Percentiles rank a stretch among this genome's conserved stretches.
phyloP scores from a whole-genome alignment of 2,113 vertebrate genomes.

The Nycticebus coucang region DNA sequence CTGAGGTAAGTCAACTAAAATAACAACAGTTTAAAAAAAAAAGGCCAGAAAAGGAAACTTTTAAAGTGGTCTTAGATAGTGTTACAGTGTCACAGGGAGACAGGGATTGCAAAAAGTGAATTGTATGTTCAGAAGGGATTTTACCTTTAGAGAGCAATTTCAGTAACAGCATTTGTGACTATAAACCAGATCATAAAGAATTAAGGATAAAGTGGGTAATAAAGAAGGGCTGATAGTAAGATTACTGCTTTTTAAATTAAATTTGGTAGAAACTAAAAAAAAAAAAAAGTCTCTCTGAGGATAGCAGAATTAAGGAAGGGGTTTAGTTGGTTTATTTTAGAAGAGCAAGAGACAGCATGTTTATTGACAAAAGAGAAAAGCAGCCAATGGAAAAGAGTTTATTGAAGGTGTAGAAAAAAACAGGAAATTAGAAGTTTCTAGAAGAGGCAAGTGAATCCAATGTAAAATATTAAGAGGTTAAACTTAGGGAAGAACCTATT shows the following conservation, averaged over 20 bases:
- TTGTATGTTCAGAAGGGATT: slow-evolving; percentile 9
- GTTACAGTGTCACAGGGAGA: neutral
- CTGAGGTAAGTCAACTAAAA: neutral
- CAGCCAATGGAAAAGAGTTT: neutral
- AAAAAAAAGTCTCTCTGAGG: neutral
- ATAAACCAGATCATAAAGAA: slow-evolving; percentile 33
- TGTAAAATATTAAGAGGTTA: neutral
- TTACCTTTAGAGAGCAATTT: slow-evolving; percentile 49
- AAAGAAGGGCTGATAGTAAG: slow-evolving; percentile 7
- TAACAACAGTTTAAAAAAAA: neutral
- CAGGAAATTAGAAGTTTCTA: neutral
- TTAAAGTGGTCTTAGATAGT: neutral
- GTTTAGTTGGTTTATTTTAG: neutral
- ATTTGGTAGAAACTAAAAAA: neutral
- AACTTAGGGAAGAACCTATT: neutral
- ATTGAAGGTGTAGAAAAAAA: neutral
- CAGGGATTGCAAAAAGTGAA: neutral
- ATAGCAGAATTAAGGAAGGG: slow-evolving; percentile 4
- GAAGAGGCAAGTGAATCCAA: neutral
- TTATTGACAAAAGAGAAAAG: neutral
- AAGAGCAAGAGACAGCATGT: neutral
- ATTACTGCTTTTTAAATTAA: neutral
- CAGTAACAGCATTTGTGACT: neutral
- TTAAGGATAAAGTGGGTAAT: slow-evolving; percentile 17
- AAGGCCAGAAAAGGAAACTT: neutral